Percentiles rank a stretch among this genome's conserved stretches.
Conservation (phyloP, 1,140 invertebrate genomes). For the Caenorhabditis inopinata region DNA sequence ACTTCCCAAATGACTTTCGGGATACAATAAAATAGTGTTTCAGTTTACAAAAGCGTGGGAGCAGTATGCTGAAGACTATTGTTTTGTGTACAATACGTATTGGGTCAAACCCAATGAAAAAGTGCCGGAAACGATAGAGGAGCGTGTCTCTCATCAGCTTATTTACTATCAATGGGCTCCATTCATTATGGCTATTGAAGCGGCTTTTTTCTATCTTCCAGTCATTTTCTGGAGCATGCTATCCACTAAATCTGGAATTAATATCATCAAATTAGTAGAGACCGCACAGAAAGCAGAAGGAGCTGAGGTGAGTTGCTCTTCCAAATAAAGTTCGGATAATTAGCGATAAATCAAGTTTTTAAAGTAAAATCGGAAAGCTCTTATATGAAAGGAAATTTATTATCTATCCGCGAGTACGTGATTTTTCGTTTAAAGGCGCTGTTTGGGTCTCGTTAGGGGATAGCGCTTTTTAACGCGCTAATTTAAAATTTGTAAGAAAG, state of each 20-base stretch:
- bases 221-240: conserved; percentile 68
- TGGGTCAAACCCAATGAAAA: conserved; percentile 60
- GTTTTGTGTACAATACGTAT: conserved; percentile 67
- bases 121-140: conserved; percentile 50
- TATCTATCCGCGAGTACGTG: too few species aligned
- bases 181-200: conserved; percentile 68
- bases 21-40: not conserved
- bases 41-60: conserved; percentile 68
- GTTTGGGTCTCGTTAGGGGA: too few species aligned
- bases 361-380: too few species aligned
- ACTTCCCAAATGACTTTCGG: too few species aligned
- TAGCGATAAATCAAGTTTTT: too few species aligned
- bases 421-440: too few species aligned
- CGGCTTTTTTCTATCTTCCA: conserved; percentile 71
- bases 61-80: conserved; percentile 66
- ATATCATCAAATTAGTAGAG: conserved; percentile 56
- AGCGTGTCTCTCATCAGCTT: conserved; percentile 58
- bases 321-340: too few species aligned
- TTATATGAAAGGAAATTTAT: too few species aligned
- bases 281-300: conserved; percentile 53
- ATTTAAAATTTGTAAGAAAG: too few species aligned
- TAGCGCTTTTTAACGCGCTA: too few species aligned
- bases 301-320: conserved; percentile 46
- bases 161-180: conserved; percentile 70
- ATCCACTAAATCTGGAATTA: conserved; percentile 55